A percentile compares a stretch with the other conserved stretches of the same genome.
Evolutionary conservation across 2,113 vertebrate species (phyloP).

Genomic region (Dendrocopos noguchii): DNA sequence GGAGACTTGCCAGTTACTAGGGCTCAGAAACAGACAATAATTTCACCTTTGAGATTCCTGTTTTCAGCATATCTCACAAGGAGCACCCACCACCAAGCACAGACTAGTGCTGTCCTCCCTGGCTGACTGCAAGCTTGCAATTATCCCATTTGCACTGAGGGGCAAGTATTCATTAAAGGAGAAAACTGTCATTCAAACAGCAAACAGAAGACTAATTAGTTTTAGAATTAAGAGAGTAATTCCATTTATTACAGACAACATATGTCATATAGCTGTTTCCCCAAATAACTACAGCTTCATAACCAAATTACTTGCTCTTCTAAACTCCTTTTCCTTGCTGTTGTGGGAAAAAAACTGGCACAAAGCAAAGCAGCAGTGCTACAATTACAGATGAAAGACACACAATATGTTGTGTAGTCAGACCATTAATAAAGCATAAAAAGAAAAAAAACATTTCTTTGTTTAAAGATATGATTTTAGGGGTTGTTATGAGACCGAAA

Average conservation of each 20-base stretch:
- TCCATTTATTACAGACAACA: slow-evolving; percentile 11
- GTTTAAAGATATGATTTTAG: background rate
- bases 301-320: background rate
- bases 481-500: background rate
- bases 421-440: background rate
- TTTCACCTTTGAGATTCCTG: background rate
- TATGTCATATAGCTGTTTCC: background rate
- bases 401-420: background rate
- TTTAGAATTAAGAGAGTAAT: slow-evolving; percentile 13
- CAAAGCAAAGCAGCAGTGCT: background rate
- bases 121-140: background rate
- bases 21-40: background rate
- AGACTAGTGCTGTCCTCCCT: background rate
- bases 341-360: background rate
- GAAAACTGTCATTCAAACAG: background rate
- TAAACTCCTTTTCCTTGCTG: background rate
- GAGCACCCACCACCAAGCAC: background rate
- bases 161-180: background rate
- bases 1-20: background rate
- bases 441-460: background rate
- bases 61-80: background rate
- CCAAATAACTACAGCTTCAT: slow-evolving; percentile 19
- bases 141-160: background rate
- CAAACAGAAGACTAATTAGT: slow-evolving; percentile 1
- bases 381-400: background rate